These are phyloP conservation scores for Biston betularia DNA, from an alignment of 2,888 invertebrate genomes.

Conservation along the genomic window DNA sequence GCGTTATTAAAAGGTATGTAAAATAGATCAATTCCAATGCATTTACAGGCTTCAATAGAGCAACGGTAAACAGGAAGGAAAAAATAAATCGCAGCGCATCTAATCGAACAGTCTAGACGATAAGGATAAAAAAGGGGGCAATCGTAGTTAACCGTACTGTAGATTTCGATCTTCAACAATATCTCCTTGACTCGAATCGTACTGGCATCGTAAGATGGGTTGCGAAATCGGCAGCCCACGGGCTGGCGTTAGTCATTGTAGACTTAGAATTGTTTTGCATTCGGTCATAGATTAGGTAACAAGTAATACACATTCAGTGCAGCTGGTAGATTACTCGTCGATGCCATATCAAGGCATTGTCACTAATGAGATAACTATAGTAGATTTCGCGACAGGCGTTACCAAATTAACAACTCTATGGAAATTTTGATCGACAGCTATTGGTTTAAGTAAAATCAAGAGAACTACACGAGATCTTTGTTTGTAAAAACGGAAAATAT, in stretches of 20 bases:
- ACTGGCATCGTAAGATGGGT: constrained; percentile 71
- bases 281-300: constrained; percentile 36
- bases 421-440: not conserved
- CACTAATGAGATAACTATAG: constrained; percentile 6
- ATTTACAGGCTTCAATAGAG: constrained; percentile 15
- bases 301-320: constrained; percentile 44
- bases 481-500: constrained; percentile 9
- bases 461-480: constrained; percentile 6
- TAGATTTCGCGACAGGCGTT: not conserved
- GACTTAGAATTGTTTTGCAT: constrained; percentile 73
- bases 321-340: constrained; percentile 53
- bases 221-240: constrained; percentile 74
- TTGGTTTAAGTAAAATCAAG: not conserved
- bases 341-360: constrained; percentile 41
- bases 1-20: no score
- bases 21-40: constrained; percentile 1
- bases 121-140: constrained; percentile 65
- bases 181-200: constrained; percentile 76
- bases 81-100: constrained; percentile 49
- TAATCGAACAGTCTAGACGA: constrained; percentile 56
- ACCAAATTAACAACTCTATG: not conserved
- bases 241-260: constrained; percentile 75
- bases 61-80: constrained; percentile 34
- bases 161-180: constrained; percentile 64
- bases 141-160: constrained; percentile 65